Conservation (phyloP, 2,888 invertebrate genomes). For the Mythimna vitellina region DNA sequence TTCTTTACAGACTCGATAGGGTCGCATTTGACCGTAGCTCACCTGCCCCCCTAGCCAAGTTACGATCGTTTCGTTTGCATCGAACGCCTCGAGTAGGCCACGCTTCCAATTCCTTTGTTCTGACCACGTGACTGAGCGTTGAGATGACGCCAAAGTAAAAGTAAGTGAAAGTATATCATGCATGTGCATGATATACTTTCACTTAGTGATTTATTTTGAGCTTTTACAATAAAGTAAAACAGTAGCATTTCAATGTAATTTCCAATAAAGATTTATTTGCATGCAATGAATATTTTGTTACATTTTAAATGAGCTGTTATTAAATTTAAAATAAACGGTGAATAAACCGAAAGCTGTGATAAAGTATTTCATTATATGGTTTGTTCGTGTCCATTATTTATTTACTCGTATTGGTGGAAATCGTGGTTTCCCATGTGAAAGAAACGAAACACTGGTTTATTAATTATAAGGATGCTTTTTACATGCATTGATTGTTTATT, state of each 20-base stretch:
- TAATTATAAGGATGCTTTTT: slow-evolving; percentile 7
- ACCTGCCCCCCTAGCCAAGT: no score
- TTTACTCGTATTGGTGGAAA: slow-evolving; percentile 34
- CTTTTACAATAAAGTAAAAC: no score
- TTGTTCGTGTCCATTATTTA: slow-evolving; percentile 3
- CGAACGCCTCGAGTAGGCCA: no score
- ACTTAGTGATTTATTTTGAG: no score
- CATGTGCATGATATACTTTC: no score
- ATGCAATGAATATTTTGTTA: slow-evolving; percentile 4
- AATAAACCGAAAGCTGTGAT: slow-evolving; percentile 21
- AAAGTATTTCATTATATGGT: slow-evolving; percentile 4
- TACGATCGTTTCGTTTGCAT: no score
- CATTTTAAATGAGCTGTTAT: slow-evolving; percentile 3
- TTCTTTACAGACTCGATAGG: no score
- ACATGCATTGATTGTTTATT: slow-evolving; percentile 31
- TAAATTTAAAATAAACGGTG: slow-evolving; percentile 3
- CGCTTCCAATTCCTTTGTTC: no score
- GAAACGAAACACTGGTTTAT: slow-evolving; percentile 9
- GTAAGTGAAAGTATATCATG: no score
- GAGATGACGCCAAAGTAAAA: no score
- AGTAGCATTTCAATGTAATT: background rate
- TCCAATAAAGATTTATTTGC: background rate
- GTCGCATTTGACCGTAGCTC: no score
- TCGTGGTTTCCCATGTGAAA: slow-evolving; percentile 29
- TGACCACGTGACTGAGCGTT: no score